Percentiles rank a stretch among this genome's conserved stretches.
Conservation (phyloP, 1,140 invertebrate species). For the Habropoda laboriosa region DNA sequence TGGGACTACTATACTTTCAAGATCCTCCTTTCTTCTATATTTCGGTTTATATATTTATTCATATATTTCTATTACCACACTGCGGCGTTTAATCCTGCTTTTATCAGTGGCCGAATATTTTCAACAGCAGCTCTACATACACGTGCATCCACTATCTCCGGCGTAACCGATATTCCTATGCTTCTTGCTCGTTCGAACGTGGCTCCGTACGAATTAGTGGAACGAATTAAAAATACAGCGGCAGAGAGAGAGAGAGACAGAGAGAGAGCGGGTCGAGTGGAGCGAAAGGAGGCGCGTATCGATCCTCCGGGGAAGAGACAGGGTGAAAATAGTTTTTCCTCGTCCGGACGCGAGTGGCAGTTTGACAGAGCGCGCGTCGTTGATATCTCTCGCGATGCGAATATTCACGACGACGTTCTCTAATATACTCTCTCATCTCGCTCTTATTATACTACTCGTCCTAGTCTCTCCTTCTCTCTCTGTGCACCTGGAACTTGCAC, state of each 20-base stretch:
- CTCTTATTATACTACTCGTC: neutral
- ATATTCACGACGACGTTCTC: conserved; percentile 48
- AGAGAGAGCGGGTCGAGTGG: conserved; percentile 9
- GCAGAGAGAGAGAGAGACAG: too few species aligned
- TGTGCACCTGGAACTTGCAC: conserved; percentile 56
- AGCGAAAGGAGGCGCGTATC: conserved; percentile 31
- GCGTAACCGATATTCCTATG: neutral
- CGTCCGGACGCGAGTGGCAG: conserved; percentile 42
- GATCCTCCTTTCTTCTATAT: too few species aligned
- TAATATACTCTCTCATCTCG: too few species aligned
- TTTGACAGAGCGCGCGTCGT: conserved; percentile 34
- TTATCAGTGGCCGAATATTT: too few species aligned
- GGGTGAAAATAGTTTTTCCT: conserved; percentile 51
- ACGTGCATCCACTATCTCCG: too few species aligned
- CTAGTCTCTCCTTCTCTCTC: too few species aligned
- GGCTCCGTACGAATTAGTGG: conserved; percentile 37
- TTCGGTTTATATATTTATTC: too few species aligned
- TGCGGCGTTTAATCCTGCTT: too few species aligned
- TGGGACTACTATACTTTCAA: too few species aligned
- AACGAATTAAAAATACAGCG: conserved; percentile 46
- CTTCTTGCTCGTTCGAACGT: neutral
- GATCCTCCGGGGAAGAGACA: conserved; percentile 5
- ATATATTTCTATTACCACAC: too few species aligned
- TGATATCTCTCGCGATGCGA: conserved; percentile 59
- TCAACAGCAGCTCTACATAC: too few species aligned